Percentiles rank a stretch among this genome's conserved stretches.
Conservation (phyloP, 2,797 vertebrate species). For the Gallinago nigripennis region DNA sequence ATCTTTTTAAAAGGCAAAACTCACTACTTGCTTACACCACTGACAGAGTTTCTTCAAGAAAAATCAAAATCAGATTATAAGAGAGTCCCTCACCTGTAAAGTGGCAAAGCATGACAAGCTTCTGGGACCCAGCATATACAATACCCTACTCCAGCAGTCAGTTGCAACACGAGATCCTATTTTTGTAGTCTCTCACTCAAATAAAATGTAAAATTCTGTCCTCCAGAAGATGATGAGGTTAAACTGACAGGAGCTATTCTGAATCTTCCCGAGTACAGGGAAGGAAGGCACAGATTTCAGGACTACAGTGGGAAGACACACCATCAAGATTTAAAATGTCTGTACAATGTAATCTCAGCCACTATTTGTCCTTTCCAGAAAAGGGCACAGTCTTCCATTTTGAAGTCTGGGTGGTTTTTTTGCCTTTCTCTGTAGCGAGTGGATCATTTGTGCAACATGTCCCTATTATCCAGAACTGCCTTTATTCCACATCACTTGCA, state of each 20-base stretch:
- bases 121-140: neutral
- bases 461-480: neutral
- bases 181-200: neutral
- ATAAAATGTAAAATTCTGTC: neutral
- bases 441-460: neutral
- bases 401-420: neutral
- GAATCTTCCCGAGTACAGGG: neutral
- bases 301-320: neutral
- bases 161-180: neutral
- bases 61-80: neutral
- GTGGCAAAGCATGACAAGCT: neutral
- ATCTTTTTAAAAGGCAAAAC: neutral
- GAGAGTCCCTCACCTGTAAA: neutral
- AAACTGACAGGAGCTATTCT: neutral
- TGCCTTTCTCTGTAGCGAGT: neutral
- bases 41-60: neutral
- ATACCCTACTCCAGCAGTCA: neutral
- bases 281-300: neutral
- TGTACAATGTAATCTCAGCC: neutral
- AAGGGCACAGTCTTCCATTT: neutral
- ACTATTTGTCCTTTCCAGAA: neutral
- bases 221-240: neutral
- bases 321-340: neutral
- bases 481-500: neutral
- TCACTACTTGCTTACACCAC: neutral